phyloP scores from a whole-genome alignment of 2,113 vertebrate species.

The Oncorhynchus masou region DNA sequence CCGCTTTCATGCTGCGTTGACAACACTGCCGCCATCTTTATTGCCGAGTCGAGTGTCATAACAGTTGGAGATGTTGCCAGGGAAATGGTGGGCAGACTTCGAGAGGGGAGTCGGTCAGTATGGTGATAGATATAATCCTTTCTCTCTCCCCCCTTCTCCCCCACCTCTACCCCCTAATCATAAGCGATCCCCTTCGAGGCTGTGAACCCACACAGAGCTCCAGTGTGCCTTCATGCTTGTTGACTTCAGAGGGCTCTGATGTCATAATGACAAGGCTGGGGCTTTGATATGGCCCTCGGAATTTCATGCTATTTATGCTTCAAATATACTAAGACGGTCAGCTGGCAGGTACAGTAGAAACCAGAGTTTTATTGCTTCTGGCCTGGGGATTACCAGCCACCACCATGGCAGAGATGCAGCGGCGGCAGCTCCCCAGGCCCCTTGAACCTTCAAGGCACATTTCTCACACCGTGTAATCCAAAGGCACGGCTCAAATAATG shows the following conservation, averaged over 20 bases:
- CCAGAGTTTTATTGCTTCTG: conserved; percentile 73
- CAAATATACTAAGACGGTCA: conserved; percentile 56
- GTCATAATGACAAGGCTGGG: conserved; percentile 68
- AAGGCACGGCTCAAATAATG: conserved; percentile 60
- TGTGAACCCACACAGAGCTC: conserved; percentile 62
- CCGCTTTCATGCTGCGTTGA: conserved; percentile 60
- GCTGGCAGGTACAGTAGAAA: conserved; percentile 81
- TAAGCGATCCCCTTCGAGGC: conserved; percentile 59
- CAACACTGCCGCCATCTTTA: conserved; percentile 50
- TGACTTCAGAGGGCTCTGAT: conserved; percentile 79
- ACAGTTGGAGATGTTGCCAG: conserved; percentile 45
- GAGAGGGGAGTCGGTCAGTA: conserved; percentile 50
- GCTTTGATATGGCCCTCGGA: conserved; percentile 72
- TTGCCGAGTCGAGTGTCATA: conserved; percentile 55
- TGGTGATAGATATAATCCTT: conserved; percentile 66
- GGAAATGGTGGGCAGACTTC: conserved; percentile 43
- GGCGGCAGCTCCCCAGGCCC: conserved; percentile 33
- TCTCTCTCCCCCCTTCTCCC: conserved; percentile 40
- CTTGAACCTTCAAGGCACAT: conserved; percentile 53
- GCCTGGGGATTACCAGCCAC: conserved; percentile 62
- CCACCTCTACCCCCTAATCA: conserved; percentile 17
- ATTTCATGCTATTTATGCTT: conserved; percentile 75
- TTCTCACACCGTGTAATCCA: conserved; percentile 74
- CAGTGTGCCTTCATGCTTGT: conserved; percentile 74
- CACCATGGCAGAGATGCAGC: conserved; percentile 45